Evolutionary conservation across 2,797 vertebrate species (phyloP), one percentile per base, ranked within the genome.

Genomic region (Alca torda): DNA sequence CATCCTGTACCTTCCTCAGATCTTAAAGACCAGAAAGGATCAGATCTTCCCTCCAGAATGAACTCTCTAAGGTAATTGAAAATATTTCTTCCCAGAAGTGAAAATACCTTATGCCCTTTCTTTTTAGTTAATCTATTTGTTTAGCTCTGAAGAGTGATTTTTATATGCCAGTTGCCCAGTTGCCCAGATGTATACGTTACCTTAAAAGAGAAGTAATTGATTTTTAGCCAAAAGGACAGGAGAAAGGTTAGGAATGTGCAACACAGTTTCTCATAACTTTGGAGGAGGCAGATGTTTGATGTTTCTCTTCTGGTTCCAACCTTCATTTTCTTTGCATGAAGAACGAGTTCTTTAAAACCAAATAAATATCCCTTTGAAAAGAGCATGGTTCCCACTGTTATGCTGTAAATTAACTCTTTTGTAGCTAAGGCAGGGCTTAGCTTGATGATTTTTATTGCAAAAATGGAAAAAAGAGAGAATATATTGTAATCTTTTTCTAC

Each of bases 281-380:
- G 89, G 97, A 95, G 96, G 95, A 96, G 96, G 98, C 98, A 98
- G 97, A 98, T 98, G 98, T 98, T 98, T 98, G 97, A 98, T 98
- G 98, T 98, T 98, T 98, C 96, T 93, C 93, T 97, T 98, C 97
- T 98, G 93, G 75, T 96, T 96, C 96, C 95, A 97, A 91, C 94
- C 91, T 96, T 96, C 94, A 95, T 95, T 97, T 98, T 97, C 96
- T 97, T 97, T 97, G 85, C 92, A 91, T 93, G 91, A 96, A 96
- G 97, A 98, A 94, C 30, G 78, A 97, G 91, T 95, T 97, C 93
- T 96, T 97, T 95, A 96, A 98, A 97, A 94, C 95, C 91, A 97
- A 98, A 97, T 97, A 97, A 97, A 98, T 97, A 97, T 85, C 86
- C 75, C 76, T 95, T 96, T 95, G 91, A 95, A 93, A 90, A 96